Evolutionary conservation across 2,797 vertebrate species (phyloP), one percentile per base, ranked within the genome.

Genomic region (Microhierax caerulescens): DNA sequence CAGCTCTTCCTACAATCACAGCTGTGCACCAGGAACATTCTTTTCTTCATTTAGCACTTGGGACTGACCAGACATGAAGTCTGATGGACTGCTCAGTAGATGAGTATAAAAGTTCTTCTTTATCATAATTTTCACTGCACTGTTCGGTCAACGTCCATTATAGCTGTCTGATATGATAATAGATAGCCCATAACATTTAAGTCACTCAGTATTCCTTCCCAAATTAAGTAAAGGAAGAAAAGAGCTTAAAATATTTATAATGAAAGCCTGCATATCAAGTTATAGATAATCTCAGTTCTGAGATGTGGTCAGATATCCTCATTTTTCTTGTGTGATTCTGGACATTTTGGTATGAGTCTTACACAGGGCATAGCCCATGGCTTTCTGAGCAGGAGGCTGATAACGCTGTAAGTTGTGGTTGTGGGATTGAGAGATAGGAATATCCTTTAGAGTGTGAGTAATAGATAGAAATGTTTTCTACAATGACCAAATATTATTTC

Each of bases 401-500:
- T 97, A 85, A 95, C 54, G 34, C 91, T 87, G 8, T 95, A 92
- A 94, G 63, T 83, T 97, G 37, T 94, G 89, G 84, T 59, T 82
- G 75, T 86, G 94, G 51, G 89, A 83, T 36, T 20, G 13, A 93
- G 61, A 95, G 82, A 88, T 53, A 93, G 88, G 86, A 85, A 41
- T 74, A 73, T 87, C 77, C 94, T 82, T 92, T 87, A 72, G 39
- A 96, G 43, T 91, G 59, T 95, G 94, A 93, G 97, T 96, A 93
- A 97, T 85, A 94, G 92, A 85, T 53, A 96, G 76, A 83, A 93
- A 95, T 96, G 77, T 97, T 98, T 97, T 96, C 88, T 90, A 79
- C 61, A 77, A 50, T 92, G 85, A 92, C 93, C 86, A 97, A 98
- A 98, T 97, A 98, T 95, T 97, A 97, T 96, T 98, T 98, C 98